Conservation (phyloP, 2,888 invertebrate species). For the Dione vanillae region DNA sequence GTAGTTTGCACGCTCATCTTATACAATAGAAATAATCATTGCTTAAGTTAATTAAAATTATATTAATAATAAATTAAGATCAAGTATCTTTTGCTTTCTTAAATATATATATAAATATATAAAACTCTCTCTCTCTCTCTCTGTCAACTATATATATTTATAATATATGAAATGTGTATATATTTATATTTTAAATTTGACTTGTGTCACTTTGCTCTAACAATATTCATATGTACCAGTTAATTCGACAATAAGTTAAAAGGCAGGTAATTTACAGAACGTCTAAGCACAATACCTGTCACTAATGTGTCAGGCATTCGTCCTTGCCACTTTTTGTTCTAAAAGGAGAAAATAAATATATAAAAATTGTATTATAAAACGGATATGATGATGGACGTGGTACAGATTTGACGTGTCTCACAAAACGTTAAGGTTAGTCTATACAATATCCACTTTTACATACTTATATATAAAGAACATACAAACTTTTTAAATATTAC, state of each 20-base stretch:
- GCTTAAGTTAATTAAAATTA: too few species aligned
- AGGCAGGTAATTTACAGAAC: not conserved
- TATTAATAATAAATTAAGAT: too few species aligned
- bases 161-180: not conserved
- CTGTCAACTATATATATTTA: too few species aligned
- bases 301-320: not conserved
- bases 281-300: not conserved
- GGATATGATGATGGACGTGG: not conserved
- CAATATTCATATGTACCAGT: not conserved
- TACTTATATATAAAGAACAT: too few species aligned
- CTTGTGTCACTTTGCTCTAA: not conserved
- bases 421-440: not conserved
- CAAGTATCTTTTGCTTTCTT: too few species aligned
- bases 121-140: too few species aligned
- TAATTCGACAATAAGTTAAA: constrained; percentile 1
- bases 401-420: not conserved
- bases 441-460: too few species aligned
- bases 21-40: too few species aligned
- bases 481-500: too few species aligned
- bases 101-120: too few species aligned
- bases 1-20: too few species aligned
- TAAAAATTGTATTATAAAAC: not conserved
- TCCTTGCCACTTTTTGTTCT: not conserved
- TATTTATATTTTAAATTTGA: not conserved
- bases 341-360: not conserved